Conservation (phyloP, 2,797 vertebrate species). For the Poeciliopsis paucimaculata region DNA sequence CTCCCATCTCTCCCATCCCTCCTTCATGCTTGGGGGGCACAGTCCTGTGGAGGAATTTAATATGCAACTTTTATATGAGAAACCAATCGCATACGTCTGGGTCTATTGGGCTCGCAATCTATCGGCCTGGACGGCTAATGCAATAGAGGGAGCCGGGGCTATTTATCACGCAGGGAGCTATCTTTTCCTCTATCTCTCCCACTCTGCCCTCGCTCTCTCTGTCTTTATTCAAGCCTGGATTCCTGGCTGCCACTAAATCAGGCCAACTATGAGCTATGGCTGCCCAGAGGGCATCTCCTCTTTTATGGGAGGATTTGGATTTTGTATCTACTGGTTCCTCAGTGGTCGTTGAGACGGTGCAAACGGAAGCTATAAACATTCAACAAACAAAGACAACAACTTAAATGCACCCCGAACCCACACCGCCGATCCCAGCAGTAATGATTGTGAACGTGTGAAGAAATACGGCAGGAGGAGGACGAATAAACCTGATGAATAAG, state of each 20-base stretch:
- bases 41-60: slow-evolving; percentile 87
- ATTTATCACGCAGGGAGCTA: slow-evolving; percentile 85
- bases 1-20: slow-evolving; percentile 72
- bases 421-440: slow-evolving; percentile 52
- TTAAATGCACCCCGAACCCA: slow-evolving; percentile 43
- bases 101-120: slow-evolving; percentile 86
- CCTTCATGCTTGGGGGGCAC: slow-evolving; percentile 78
- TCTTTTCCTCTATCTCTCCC: slow-evolving; percentile 73
- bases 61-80: slow-evolving; percentile 88
- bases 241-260: slow-evolving; percentile 84
- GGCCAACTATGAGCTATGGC: slow-evolving; percentile 82
- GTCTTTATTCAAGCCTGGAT: slow-evolving; percentile 81
- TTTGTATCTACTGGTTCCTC: slow-evolving; percentile 79
- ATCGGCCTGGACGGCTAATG: slow-evolving; percentile 85
- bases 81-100: slow-evolving; percentile 86
- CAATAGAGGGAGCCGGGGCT: slow-evolving; percentile 83
- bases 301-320: slow-evolving; percentile 82
- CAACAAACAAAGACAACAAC: slow-evolving; percentile 75
- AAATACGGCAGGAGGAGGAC: slow-evolving; percentile 56
- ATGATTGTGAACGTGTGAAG: slow-evolving; percentile 62
- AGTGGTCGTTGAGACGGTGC: slow-evolving; percentile 75
- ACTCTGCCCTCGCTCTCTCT: slow-evolving; percentile 75
- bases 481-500: slow-evolving; percentile 68
- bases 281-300: slow-evolving; percentile 80
- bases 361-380: slow-evolving; percentile 80